Evolutionary conservation across 2,888 invertebrate species (phyloP).

Genomic region (Chloromyia formosa): DNA sequence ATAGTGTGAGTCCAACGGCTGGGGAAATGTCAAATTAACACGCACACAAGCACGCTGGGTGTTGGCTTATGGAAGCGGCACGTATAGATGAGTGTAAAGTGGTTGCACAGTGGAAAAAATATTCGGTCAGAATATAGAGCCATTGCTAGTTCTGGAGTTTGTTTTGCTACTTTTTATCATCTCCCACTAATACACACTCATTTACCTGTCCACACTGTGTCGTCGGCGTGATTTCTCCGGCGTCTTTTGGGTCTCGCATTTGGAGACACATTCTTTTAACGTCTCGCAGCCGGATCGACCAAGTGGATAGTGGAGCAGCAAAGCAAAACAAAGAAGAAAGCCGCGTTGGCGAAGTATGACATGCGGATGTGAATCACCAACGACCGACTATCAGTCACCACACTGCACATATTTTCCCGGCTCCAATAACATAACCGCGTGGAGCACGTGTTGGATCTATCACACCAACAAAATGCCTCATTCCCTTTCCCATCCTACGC

Average conservation of each 20-base stretch:
- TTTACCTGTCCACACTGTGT: constrained; percentile 17
- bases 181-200: constrained; percentile 13
- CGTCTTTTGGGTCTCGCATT: neutral
- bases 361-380: constrained; percentile 22
- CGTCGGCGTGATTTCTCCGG: neutral
- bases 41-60: neutral
- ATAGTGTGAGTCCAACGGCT: neutral
- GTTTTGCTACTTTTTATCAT: too few species aligned
- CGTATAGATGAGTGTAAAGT: too few species aligned
- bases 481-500: neutral
- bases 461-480: neutral
- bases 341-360: neutral
- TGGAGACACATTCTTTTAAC: neutral
- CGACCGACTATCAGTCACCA: constrained; percentile 4
- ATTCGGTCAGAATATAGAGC: too few species aligned
- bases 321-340: constrained; percentile 20
- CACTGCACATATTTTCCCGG: neutral
- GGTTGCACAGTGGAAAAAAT: too few species aligned
- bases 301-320: constrained; percentile 8
- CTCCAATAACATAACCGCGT: neutral
- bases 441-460: constrained; percentile 11
- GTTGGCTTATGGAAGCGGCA: neutral
- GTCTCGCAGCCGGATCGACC: neutral
- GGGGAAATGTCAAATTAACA: neutral
- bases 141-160: too few species aligned